Evolutionary conservation across 2,888 invertebrate species (phyloP), one percentile per base, ranked within the genome.

Genomic region (Heliconius sara): DNA sequence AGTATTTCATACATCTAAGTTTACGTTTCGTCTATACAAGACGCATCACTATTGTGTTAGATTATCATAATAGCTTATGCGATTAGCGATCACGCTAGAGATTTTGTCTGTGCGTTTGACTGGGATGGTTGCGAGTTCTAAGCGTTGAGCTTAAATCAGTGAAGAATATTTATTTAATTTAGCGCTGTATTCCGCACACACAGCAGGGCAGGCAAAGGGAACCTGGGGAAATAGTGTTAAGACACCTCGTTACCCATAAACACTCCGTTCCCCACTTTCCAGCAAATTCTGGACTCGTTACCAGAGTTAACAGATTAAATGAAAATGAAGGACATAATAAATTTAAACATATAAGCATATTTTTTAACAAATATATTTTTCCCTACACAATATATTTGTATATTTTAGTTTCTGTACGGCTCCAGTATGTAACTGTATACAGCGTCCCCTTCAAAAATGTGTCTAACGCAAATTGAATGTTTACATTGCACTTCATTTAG

Each of bases 401-500:
- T 57, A 34, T 34, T 75, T 75, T 47, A 19, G 27, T 75, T 27
- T 27, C 39, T 22, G 25, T 19, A 43, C 63, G 16, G 63, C 65
- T 43, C 78, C 74, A 30, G 19, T 65, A 70, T 22, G 82, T 81
- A 80, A 79, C 81, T 65, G 79, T 80, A 80, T 80, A 82, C 83
- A 70, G 67, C 70, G 77, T 81, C 84, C 83, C 83, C 83, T 81
- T 79, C 79, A 79, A 79, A 81, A 80, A 83, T 81, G 81, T 81
- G 77, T 82, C 78, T 81, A 79, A 76, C 85, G 86, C 88, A 88
- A 90, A 91, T 91, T 88, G 89, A 91, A 88, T 94, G 93, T 94
- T 93, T 92, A 87, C 89, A 84, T 79, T 90, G 90, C 93, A 92
- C 94, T 95, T 92, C 89, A 92, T 92, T 90, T 89, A 87, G 88